A percentile compares a stretch with the other conserved stretches of the same genome.
phyloP scores from a whole-genome alignment of 1,140 invertebrate species.

The Dinothrombium tinctorium region DNA sequence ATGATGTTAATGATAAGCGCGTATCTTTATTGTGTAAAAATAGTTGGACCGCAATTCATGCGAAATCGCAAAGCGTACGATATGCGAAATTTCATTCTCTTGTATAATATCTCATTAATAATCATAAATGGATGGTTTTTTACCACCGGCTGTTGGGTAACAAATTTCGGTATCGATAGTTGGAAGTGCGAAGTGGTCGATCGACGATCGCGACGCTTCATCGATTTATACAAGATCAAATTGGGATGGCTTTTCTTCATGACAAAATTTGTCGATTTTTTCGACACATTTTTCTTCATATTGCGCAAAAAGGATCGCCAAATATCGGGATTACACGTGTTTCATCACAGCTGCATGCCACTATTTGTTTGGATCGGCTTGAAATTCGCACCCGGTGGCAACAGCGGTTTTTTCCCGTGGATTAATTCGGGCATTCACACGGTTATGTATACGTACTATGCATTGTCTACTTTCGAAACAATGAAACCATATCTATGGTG shows the following conservation, averaged over 20 bases:
- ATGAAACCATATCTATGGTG: conserved; percentile 27
- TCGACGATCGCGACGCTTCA: background rate
- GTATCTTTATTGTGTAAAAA: conserved; percentile 11
- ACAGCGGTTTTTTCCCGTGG: conserved; percentile 5
- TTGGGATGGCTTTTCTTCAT: conserved; percentile 26
- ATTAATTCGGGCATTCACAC: conserved; percentile 34
- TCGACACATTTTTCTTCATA: conserved; percentile 49
- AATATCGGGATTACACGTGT: conserved; percentile 52
- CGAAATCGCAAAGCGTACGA: conserved; percentile 10
- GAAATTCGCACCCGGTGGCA: conserved; percentile 34
- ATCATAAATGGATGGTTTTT: conserved; percentile 9
- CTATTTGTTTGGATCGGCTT: conserved; percentile 73
- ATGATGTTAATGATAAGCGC: conserved; percentile 4
- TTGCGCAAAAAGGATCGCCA: conserved; percentile 62
- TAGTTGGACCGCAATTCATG: conserved; percentile 13
- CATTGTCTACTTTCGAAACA: conserved; percentile 25
- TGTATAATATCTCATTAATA: conserved; percentile 13
- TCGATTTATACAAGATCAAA: conserved; percentile 11
- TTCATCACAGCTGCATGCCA: conserved; percentile 4
- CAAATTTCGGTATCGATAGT: conserved; percentile 14
- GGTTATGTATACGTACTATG: conserved; percentile 33
- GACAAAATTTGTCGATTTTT: conserved; percentile 25
- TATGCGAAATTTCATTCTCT: conserved; percentile 7
- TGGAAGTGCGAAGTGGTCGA: conserved; percentile 6
- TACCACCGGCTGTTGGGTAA: conserved; percentile 5